A percentile compares a stretch with the other conserved stretches of the same genome.
Conservation (phyloP, 1,140 invertebrate species). For the Lysiphlebus fabarum region DNA sequence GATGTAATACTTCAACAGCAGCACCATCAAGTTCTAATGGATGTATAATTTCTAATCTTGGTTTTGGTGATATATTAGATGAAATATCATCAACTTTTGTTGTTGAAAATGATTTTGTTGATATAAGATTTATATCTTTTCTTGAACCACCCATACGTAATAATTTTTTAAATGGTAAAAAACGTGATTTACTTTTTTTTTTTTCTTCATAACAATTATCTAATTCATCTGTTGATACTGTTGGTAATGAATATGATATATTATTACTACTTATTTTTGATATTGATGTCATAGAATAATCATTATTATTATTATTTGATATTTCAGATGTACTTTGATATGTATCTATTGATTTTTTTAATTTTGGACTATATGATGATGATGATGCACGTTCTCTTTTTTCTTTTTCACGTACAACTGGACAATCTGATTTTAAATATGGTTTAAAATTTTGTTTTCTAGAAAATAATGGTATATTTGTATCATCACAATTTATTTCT, state of each 20-base stretch:
- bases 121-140: conserved; percentile 61
- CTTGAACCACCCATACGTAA: conserved; percentile 72
- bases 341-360: conserved; percentile 48
- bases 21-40: conserved; percentile 79
- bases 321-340: conserved; percentile 41
- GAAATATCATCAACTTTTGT: conserved; percentile 41
- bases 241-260: conserved; percentile 57
- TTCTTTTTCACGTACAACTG: conserved; percentile 71
- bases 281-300: too few relatives aligned
- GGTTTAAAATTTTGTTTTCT: conserved; percentile 57
- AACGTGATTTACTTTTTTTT: conserved; percentile 63
- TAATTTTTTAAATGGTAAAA: conserved; percentile 76
- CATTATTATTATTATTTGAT: conserved; percentile 59
- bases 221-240: conserved; percentile 28
- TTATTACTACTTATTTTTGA: too few relatives aligned
- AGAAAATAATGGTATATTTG: conserved; percentile 45
- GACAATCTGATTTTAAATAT: conserved; percentile 61
- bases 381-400: conserved; percentile 67
- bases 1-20: conserved; percentile 71
- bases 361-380: conserved; percentile 65
- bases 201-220: conserved; percentile 55
- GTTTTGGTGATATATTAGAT: conserved; percentile 60
- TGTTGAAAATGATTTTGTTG: conserved; percentile 28
- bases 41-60: conserved; percentile 81
- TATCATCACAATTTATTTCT: conserved; percentile 53